These are phyloP conservation scores for Phrynosoma blainvillii DNA, from an alignment of 2,113 vertebrate species.

Conservation along the genomic window DNA sequence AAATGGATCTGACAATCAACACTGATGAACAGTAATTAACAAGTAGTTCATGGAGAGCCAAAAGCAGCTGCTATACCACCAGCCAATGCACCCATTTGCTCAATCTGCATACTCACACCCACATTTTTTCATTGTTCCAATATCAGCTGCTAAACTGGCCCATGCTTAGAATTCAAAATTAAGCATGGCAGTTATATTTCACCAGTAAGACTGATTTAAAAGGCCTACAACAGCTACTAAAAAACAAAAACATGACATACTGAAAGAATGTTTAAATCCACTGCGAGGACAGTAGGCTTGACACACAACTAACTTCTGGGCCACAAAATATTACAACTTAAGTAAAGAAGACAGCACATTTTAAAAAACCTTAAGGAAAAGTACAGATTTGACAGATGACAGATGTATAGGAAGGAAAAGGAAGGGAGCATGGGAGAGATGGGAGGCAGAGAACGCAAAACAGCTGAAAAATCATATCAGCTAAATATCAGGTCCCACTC, in stretches of 20 bases:
- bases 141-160: background rate
- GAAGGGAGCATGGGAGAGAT: no score
- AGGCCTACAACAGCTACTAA: background rate
- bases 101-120: background rate
- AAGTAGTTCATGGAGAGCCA: background rate
- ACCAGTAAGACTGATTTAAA: background rate
- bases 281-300: background rate
- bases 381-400: background rate
- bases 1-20: background rate
- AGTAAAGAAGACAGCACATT: background rate
- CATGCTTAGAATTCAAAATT: background rate
- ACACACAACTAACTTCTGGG: background rate
- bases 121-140: background rate
- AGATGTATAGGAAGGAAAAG: background rate
- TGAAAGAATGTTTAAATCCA: background rate
- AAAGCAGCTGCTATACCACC: background rate
- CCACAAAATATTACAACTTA: background rate
- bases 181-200: background rate
- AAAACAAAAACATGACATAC: background rate
- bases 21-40: background rate
- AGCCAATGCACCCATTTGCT: background rate
- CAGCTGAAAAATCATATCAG: background rate
- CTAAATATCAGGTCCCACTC: background rate
- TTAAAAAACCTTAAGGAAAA: background rate
- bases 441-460: background rate